Evolutionary conservation across 2,888 invertebrate species (phyloP).

Genomic region (Drosophila rellima): DNA sequence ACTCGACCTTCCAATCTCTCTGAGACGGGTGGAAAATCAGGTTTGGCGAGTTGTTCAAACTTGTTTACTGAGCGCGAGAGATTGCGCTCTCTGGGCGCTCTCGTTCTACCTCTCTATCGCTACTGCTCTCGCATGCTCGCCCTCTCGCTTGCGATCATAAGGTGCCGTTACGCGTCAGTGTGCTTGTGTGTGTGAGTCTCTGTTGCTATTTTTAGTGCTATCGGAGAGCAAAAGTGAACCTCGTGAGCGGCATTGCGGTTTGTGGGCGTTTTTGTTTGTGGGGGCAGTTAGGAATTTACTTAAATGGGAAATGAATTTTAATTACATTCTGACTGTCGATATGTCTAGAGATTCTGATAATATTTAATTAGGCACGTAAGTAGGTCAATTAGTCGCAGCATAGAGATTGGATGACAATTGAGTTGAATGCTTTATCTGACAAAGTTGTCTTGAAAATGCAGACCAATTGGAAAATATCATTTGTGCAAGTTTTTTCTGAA

Average conservation of each 20-base stretch:
- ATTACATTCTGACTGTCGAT: constrained; percentile 14
- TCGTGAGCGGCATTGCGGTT: constrained; percentile 3
- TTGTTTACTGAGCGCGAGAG: constrained; percentile 56
- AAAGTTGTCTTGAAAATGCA: background rate
- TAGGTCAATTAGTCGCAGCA: constrained; percentile 17
- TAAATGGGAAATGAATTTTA: constrained; percentile 34
- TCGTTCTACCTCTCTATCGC: constrained; percentile 11
- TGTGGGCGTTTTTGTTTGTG: constrained; percentile 22
- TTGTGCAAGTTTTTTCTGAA: no score
- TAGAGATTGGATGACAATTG: background rate
- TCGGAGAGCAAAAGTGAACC: constrained; percentile 22
- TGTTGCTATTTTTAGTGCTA: constrained; percentile 51
- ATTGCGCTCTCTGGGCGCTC: constrained; percentile 26
- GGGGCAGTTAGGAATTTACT: constrained; percentile 29
- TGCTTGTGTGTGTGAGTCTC: constrained; percentile 2
- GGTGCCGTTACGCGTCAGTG: constrained; percentile 7
- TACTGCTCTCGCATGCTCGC: constrained; percentile 13
- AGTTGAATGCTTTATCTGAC: background rate
- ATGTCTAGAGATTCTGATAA: constrained; percentile 5
- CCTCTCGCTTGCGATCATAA: constrained; percentile 27
- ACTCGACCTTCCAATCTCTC: constrained; percentile 47
- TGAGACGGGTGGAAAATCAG: constrained; percentile 58
- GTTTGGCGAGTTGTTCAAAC: constrained; percentile 63
- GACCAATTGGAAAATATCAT: no score
- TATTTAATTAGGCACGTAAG: constrained; percentile 13